Evolutionary conservation across 2,888 invertebrate species (phyloP).

Genomic region (Parasteatoda lunata): DNA sequence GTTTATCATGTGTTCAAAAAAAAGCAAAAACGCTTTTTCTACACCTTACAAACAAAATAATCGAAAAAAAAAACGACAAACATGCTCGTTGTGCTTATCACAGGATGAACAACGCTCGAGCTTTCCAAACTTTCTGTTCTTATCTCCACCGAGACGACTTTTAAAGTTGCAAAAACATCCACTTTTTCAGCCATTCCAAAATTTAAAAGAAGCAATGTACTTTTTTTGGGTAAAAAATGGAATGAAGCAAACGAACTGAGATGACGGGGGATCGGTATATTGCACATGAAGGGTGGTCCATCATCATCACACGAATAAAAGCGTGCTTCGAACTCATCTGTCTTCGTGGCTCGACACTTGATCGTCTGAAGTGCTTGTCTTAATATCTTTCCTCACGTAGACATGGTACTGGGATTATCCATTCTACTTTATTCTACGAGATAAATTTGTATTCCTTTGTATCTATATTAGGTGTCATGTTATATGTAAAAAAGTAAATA

Average conservation of each 20-base stretch:
- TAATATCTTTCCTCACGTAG: slow-evolving; percentile 38
- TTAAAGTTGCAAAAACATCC: slow-evolving; percentile 1
- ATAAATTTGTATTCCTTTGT: not conserved
- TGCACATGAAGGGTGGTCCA: slow-evolving; percentile 18
- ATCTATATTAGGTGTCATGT: too few species aligned
- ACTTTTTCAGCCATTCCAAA: not conserved
- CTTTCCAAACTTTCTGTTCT: not conserved
- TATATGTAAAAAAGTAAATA: too few species aligned
- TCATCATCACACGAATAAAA: slow-evolving; percentile 15
- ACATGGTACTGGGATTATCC: not conserved
- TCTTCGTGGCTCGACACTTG: slow-evolving; percentile 27
- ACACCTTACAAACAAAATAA: not conserved
- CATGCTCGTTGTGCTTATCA: not conserved
- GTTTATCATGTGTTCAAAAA: not conserved
- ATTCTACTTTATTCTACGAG: not conserved
- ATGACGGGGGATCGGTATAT: not conserved
- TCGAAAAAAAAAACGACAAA: not conserved
- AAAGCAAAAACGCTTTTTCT: not conserved
- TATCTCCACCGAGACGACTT: not conserved
- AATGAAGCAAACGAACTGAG: not conserved
- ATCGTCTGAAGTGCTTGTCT: slow-evolving; percentile 33
- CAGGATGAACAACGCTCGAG: not conserved
- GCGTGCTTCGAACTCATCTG: slow-evolving; percentile 6
- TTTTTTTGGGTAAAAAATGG: not conserved
- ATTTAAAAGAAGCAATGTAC: not conserved